phyloP scores from a whole-genome alignment of 2,113 vertebrate genomes.

The Carlito syrichta region DNA sequence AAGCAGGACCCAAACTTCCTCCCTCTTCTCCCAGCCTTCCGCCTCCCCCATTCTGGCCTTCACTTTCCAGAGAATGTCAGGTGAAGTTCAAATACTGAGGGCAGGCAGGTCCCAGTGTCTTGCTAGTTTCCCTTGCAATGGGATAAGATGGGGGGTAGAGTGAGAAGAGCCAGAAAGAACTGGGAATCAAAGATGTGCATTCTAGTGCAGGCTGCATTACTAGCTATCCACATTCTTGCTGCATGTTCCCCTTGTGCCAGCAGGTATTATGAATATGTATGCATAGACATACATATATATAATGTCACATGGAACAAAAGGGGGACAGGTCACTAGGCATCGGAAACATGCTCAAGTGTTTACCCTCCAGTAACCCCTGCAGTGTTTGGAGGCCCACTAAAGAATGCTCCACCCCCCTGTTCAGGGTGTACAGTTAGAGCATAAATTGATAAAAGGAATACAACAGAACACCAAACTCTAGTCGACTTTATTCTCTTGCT shows the following conservation, averaged over 20 bases:
- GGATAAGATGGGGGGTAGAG: background rate
- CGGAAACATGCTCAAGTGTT: background rate
- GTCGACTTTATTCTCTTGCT: background rate
- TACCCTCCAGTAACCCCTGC: background rate
- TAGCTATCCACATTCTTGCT: background rate
- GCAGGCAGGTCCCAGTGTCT: background rate
- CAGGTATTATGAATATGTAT: background rate
- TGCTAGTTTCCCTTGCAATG: background rate
- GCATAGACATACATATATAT: background rate
- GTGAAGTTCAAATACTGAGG: background rate
- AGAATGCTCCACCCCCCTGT: background rate
- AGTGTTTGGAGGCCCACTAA: background rate
- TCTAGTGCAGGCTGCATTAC: background rate
- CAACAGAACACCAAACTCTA: background rate
- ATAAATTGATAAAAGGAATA: background rate
- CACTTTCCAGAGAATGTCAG: background rate
- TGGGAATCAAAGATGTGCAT: background rate
- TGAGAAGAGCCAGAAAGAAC: background rate
- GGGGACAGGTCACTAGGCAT: background rate
- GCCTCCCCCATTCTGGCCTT: background rate
- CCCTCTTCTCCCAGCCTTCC: background rate
- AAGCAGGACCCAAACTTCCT: background rate
- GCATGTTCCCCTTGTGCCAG: background rate
- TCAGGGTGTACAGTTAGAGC: background rate
- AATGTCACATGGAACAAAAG: background rate